Evolutionary conservation across 2,113 vertebrate genomes (phyloP).

Genomic region (Embiotoca jacksoni): DNA sequence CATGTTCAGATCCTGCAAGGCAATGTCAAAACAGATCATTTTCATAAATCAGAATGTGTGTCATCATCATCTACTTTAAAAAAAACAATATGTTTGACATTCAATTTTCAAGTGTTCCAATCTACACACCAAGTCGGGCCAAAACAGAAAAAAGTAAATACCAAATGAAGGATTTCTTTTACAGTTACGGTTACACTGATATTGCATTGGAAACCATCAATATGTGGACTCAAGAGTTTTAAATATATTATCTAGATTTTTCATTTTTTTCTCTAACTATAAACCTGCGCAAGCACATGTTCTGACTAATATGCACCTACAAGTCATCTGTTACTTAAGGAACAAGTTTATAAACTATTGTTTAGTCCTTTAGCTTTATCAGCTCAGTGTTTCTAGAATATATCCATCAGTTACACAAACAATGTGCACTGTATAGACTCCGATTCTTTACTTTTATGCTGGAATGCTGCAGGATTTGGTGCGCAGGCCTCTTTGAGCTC

Average conservation of each 20-base stretch:
- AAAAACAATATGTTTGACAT: neutral
- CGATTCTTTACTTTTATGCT: constrained; percentile 19
- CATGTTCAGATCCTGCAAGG: neutral
- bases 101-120: neutral
- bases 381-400: constrained; percentile 19
- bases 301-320: neutral
- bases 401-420: neutral
- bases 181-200: too few species aligned
- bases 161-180: too few species aligned
- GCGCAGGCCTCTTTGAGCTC: neutral
- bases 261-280: constrained; percentile 1
- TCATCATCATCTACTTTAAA: neutral
- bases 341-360: neutral
- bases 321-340: neutral
- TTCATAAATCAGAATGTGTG: neutral
- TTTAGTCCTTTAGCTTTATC: constrained; percentile 3
- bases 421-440: neutral
- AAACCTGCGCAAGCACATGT: neutral
- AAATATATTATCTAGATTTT: too few species aligned
- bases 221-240: too few species aligned
- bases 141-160: neutral
- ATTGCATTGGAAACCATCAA: neutral
- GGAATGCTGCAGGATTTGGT: constrained; percentile 12
- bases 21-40: neutral
- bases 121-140: neutral